Conservation (phyloP, 2,797 vertebrate species). For the Onychomys torridus region DNA sequence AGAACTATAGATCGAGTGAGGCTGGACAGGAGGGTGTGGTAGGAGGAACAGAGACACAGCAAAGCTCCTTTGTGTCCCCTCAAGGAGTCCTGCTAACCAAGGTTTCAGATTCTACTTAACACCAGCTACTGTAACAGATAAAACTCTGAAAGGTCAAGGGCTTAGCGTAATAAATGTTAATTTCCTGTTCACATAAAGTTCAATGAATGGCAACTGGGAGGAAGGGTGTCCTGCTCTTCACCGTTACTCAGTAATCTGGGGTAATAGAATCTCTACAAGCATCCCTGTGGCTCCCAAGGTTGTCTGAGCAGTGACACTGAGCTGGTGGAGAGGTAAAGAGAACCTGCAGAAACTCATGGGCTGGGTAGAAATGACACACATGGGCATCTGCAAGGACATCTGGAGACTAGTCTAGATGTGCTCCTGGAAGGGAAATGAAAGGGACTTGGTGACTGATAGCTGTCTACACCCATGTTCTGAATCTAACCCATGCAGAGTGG, state of each 20-base stretch:
- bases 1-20: neutral
- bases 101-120: conserved; percentile 27
- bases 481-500: neutral
- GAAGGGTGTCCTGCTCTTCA: neutral
- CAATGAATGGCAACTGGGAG: neutral
- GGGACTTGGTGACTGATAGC: neutral
- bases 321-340: neutral
- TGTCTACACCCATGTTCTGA: neutral
- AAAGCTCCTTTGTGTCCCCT: neutral
- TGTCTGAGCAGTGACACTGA: neutral
- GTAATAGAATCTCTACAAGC: neutral
- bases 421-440: neutral
- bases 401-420: neutral
- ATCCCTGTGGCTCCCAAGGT: neutral
- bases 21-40: neutral
- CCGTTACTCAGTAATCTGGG: neutral
- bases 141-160: conserved; percentile 32
- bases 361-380: neutral
- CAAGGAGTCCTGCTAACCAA: neutral
- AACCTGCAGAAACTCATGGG: neutral
- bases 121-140: neutral
- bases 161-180: neutral
- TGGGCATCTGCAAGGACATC: neutral
- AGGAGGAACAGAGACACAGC: neutral
- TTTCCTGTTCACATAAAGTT: conserved; percentile 29